Evolutionary conservation across 2,797 vertebrate species (phyloP), one percentile per base, ranked within the genome.

Genomic region (Trematomus bernacchii): DNA sequence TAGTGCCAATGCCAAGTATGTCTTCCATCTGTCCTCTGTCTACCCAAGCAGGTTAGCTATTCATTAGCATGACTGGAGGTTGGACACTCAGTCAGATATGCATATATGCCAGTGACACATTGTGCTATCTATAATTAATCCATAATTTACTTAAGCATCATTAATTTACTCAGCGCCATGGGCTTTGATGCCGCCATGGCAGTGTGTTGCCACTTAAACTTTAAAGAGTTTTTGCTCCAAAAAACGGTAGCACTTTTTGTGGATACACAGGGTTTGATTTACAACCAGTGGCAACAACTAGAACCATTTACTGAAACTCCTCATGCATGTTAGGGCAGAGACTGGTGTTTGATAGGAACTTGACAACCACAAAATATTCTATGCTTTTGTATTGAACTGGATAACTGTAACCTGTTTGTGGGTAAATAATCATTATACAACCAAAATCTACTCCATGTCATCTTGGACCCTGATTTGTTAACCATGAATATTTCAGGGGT

Each of bases 131-230:
- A 92, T 89, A 89, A 91, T 93, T 87, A 89, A 91, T 89, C 83
- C 53, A 77, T 71, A 85, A 82, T 90, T 93, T 90, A 89, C 85
- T 91, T 88, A 85, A 86, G 87, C 88, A 91, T 91, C 85, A 85
- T 86, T 91, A 76, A 88, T 89, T 92, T 80, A 88, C 70, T 73
- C 69, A 37, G 71, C 27, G 77, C 90, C 77, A 18, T 10, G 55
- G 83, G 83, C 46, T 4, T 47, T 66, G 62, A 80, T 59, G 71
- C 77, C 67, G 73, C 66, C 14, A 46, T 80, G 79, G 76, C 76
- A 78, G 66, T 73, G 70, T 69, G 73, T 71, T 71, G 58, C 71
- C 63, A 59, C 73, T 86, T 74, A 77, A 84, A 82, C 66, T 86
- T 88, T 82, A 77, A 90, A 87, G 77, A 77, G 60, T 40, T 58